Conservation (phyloP, 2,888 invertebrate species). For the Cataglyphis livida region DNA sequence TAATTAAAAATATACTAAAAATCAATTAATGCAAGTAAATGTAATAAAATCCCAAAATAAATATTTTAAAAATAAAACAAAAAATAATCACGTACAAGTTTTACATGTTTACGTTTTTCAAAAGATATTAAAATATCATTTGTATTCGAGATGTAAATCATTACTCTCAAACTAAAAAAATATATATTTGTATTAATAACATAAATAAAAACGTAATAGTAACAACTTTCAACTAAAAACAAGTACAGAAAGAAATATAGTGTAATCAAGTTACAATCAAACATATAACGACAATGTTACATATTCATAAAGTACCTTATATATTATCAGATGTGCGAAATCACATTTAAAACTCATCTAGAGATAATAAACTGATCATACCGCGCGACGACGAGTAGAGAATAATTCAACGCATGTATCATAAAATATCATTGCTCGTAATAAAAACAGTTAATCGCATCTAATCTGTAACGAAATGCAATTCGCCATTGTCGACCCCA, state of each 20-base stretch:
- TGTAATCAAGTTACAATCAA: neutral
- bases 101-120: neutral
- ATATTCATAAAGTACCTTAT: neutral
- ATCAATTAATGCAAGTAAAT: neutral
- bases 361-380: neutral
- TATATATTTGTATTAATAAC: neutral
- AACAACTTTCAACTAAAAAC: neutral
- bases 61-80: neutral
- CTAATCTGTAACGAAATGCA: constrained; percentile 1
- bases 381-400: neutral
- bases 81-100: neutral
- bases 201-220: neutral
- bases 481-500: constrained; percentile 13
- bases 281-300: neutral
- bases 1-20: constrained; percentile 3
- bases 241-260: neutral
- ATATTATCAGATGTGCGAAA: neutral
- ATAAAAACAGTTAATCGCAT: neutral
- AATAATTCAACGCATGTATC: neutral
- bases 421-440: neutral
- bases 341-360: neutral
- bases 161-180: neutral
- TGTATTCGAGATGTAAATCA: neutral
- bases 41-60: neutral
- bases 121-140: neutral